phyloP scores from a whole-genome alignment of 2,888 invertebrate genomes.

The Chironomus riparius region DNA sequence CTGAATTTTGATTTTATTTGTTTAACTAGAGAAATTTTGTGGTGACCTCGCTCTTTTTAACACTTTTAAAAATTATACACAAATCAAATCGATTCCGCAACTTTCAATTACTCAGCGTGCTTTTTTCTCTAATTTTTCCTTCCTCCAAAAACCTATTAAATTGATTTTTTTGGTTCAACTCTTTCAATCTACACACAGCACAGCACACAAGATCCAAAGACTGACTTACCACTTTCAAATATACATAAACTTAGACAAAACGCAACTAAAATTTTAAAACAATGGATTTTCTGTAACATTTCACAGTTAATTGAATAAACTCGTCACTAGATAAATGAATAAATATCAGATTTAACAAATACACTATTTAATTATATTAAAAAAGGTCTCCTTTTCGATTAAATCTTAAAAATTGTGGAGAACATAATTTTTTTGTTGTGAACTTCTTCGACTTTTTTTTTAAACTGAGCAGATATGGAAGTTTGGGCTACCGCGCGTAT shows the following conservation, averaged over 20 bases:
- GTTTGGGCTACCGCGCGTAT: too few relatives aligned
- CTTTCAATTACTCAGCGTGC: too few relatives aligned
- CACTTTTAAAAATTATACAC: not conserved
- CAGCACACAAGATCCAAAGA: not conserved
- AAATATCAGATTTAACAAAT: too few relatives aligned
- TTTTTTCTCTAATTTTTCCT: not conserved
- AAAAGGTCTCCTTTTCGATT: too few relatives aligned
- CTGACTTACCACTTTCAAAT: slow-evolving; percentile 1
- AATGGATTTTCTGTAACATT: not conserved
- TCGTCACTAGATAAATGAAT: too few relatives aligned
- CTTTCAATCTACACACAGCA: not conserved
- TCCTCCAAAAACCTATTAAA: not conserved
- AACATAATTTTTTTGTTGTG: too few relatives aligned
- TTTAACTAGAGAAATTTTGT: not conserved
- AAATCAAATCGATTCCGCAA: not conserved
- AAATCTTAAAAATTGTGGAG: too few relatives aligned
- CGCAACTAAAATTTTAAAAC: not conserved
- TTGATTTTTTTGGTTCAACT: not conserved
- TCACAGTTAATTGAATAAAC: not conserved
- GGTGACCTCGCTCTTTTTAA: not conserved
- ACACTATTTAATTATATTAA: too few relatives aligned
- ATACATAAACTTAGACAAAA: not conserved
- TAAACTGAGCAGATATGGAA: too few relatives aligned
- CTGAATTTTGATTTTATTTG: not conserved
- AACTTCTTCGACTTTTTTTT: too few relatives aligned